These are phyloP conservation scores for Acleris literana DNA, from an alignment of 2,888 invertebrate species.

Conservation along the genomic window DNA sequence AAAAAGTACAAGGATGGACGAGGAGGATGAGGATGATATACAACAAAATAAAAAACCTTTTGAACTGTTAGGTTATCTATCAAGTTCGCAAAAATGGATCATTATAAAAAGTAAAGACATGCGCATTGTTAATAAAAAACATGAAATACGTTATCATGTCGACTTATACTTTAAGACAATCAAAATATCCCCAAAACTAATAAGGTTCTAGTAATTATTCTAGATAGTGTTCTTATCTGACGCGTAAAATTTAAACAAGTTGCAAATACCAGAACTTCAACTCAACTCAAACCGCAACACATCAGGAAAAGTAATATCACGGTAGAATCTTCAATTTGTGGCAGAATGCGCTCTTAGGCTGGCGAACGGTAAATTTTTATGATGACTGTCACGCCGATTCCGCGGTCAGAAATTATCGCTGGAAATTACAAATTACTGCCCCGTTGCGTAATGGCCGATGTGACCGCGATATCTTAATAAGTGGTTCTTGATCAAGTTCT, in stretches of 20 bases:
- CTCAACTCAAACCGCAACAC: neutral
- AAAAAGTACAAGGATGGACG: neutral
- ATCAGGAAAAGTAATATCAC: constrained; percentile 19
- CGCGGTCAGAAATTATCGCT: constrained; percentile 57
- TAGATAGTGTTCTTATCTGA: neutral
- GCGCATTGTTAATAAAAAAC: too few species aligned
- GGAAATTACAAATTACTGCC: constrained; percentile 66
- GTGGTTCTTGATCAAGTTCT: constrained; percentile 75
- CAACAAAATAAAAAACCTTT: too few species aligned
- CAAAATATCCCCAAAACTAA: too few species aligned
- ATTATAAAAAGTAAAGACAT: too few species aligned
- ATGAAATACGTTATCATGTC: too few species aligned
- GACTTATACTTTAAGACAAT: too few species aligned
- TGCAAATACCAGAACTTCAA: neutral
- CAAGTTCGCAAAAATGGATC: too few species aligned
- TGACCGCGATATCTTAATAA: constrained; percentile 81
- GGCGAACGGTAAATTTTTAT: constrained; percentile 69
- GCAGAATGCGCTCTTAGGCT: constrained; percentile 50
- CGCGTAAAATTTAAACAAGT: neutral
- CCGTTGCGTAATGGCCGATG: constrained; percentile 70
- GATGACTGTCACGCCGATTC: constrained; percentile 72
- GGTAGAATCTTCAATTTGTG: constrained; percentile 28
- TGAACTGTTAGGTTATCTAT: too few species aligned
- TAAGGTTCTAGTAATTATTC: too few species aligned
- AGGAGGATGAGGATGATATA: too few species aligned